Evolutionary conservation across 2,113 vertebrate species (phyloP), one percentile per base, ranked within the genome.

Genomic region (Sceloporus undulatus): DNA sequence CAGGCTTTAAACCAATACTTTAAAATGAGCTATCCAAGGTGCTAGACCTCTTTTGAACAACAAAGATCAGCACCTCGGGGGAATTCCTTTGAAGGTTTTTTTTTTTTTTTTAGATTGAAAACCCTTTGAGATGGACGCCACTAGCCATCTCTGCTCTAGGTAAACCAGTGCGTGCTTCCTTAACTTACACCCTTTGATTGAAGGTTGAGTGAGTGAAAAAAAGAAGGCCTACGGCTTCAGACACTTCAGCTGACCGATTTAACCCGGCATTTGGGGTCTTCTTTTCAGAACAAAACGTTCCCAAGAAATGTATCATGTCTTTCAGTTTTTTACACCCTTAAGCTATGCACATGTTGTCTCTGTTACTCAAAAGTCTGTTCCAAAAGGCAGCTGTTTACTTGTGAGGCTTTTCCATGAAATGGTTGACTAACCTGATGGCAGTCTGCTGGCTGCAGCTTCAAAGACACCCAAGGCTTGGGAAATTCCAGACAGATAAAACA

Each of bases 391-490:
- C 85, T 89, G 38, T 85, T 94, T 90, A 91, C 84, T 77, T 84
- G 10, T 59, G 88, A 81, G 79, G 88, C 85, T n/a, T n/a, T 71
- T 82, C 91, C 65, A 80, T 84, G 85, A 93, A 91, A 87, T 21
- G 75, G 85, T 81, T 88, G 34, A 48, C 34, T 78, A 9, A 29
- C 82, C 88, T 56, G 62, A 70, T 52, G 87, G 79, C 89, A 88
- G 29, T 29, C 62, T 92, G 79, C 81, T 96, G 91, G 88, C 85
- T 87, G 42, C 14, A 75, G 90, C 92, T 94, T 92, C 90, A 78
- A 90, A 95, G 90, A 74, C 56, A 86, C n/a, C 78, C 48, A 19
- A 86, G 66, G 59, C 16, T 87, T 89, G n/a, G 90, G 90, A 88
- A 93, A 93, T 87, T 90, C 23, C 16, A 89, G 56, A 85, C 77